Percentiles rank a stretch among this genome's conserved stretches.
These are phyloP conservation scores for Ophonus ardosiacus DNA, from an alignment of 2,888 invertebrate species.

Conservation along the genomic window DNA sequence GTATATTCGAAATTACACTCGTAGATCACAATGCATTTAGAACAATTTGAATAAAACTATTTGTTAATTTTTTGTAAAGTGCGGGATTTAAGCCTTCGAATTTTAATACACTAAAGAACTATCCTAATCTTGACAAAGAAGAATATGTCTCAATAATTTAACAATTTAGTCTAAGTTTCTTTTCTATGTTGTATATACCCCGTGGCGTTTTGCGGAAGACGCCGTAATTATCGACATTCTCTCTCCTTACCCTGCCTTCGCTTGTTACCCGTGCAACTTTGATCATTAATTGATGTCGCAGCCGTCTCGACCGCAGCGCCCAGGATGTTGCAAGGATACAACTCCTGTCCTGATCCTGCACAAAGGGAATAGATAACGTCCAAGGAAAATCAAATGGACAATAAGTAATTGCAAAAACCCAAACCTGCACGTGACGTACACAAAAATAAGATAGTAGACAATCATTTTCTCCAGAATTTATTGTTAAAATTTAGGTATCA, in stretches of 20 bases:
- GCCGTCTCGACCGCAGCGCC: slow-evolving; percentile 59
- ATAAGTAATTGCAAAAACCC: slow-evolving; percentile 21
- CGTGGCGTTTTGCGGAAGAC: slow-evolving; percentile 38
- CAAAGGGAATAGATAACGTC: slow-evolving; percentile 27
- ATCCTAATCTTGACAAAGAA: too few relatives aligned
- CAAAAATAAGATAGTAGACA: background rate
- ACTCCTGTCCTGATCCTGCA: slow-evolving; percentile 3
- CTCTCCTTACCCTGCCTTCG: background rate
- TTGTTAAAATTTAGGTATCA: too few relatives aligned
- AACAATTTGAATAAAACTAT: too few relatives aligned
- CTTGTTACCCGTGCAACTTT: slow-evolving; percentile 69
- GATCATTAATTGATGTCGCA: slow-evolving; percentile 70
- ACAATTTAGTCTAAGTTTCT: background rate
- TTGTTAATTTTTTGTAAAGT: too few relatives aligned
- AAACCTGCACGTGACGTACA: background rate
- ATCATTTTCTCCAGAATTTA: too few relatives aligned
- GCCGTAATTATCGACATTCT: slow-evolving; percentile 49
- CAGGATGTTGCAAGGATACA: background rate
- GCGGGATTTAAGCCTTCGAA: too few relatives aligned
- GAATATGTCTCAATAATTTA: background rate
- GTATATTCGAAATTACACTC: too few relatives aligned
- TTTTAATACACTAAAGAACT: too few relatives aligned
- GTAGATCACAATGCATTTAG: too few relatives aligned
- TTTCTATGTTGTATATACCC: background rate
- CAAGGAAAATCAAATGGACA: slow-evolving; percentile 31